Evolutionary conservation across 2,113 vertebrate genomes (phyloP).

Genomic region (Apeltes quadracus): DNA sequence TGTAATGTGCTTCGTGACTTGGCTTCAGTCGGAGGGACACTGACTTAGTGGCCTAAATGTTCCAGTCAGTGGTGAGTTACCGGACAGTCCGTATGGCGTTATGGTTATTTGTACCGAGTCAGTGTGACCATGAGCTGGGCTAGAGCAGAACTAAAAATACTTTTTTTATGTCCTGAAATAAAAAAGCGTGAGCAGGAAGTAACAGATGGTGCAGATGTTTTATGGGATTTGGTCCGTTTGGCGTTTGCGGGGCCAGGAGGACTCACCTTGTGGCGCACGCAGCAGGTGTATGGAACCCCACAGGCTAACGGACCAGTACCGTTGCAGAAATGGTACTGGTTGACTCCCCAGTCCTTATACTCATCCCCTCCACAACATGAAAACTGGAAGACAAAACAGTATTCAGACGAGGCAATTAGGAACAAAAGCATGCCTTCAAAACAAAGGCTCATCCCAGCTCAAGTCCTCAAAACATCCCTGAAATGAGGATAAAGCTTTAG

Average conservation of each 20-base stretch:
- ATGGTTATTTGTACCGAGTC: background rate
- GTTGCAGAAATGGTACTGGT: constrained; percentile 90
- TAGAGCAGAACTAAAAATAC: background rate
- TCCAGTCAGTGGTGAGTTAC: background rate
- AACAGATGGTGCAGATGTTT: background rate
- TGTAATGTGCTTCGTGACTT: background rate
- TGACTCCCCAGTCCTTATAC: constrained; percentile 89
- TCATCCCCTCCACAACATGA: constrained; percentile 92
- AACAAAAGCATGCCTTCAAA: background rate
- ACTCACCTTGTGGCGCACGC: constrained; percentile 81
- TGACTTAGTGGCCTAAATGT: background rate
- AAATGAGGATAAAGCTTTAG: background rate
- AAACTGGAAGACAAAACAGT: constrained; percentile 76
- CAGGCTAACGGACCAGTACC: constrained; percentile 86
- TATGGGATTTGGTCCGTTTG: background rate
- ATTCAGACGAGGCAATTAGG: background rate
- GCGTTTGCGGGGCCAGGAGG: background rate
- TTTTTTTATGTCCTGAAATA: background rate
- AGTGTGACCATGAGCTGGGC: background rate
- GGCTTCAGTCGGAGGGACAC: background rate
- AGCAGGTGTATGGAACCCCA: constrained; percentile 91
- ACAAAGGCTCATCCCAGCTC: background rate
- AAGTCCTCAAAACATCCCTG: background rate
- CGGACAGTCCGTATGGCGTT: background rate
- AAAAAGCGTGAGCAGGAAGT: background rate